phyloP scores from a whole-genome alignment of 2,888 invertebrate genomes.

The Gasteruption jaculator region DNA sequence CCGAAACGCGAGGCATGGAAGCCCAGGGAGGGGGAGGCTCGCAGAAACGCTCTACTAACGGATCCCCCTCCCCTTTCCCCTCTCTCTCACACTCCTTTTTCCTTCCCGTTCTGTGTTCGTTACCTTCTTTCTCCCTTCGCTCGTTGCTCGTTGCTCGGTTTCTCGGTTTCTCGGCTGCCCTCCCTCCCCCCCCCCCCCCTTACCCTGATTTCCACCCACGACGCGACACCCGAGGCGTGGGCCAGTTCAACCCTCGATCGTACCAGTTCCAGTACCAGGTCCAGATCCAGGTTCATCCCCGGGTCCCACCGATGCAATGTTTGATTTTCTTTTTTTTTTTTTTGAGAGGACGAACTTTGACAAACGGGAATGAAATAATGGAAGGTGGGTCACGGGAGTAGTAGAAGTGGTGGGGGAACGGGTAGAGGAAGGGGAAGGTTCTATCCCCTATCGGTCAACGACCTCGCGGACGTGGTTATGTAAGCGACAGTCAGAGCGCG shows the following conservation, averaged over 20 bases:
- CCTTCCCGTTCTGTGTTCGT: slow-evolving; percentile 14
- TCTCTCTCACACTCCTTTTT: slow-evolving; percentile 40
- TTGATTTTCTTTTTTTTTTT: neutral
- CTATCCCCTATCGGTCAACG: slow-evolving; percentile 44
- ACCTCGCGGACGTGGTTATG: slow-evolving; percentile 34
- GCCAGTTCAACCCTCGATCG: neutral
- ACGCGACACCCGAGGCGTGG: neutral
- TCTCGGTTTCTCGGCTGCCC: slow-evolving; percentile 25
- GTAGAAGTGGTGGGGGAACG: slow-evolving; percentile 24
- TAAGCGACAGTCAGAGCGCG: slow-evolving; percentile 32
- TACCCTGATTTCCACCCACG: slow-evolving; percentile 15
- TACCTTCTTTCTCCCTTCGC: slow-evolving; percentile 4
- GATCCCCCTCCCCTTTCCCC: slow-evolving; percentile 50
- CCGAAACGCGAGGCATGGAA: slow-evolving; percentile 30
- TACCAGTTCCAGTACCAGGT: neutral
- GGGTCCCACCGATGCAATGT: too few species aligned
- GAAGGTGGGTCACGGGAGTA: too few species aligned
- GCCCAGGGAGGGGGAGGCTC: slow-evolving; percentile 20
- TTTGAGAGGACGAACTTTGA: too few species aligned
- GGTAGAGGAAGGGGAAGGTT: slow-evolving; percentile 36
- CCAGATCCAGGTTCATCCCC: too few species aligned
- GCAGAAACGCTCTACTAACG: slow-evolving; percentile 42
- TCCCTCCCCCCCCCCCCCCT: slow-evolving; percentile 16
- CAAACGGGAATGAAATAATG: too few species aligned
- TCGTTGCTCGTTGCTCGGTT: slow-evolving; percentile 9